A percentile compares a stretch with the other conserved stretches of the same genome.
Conservation (phyloP, 2,888 invertebrate genomes). For the Cataglyphis cursor region DNA sequence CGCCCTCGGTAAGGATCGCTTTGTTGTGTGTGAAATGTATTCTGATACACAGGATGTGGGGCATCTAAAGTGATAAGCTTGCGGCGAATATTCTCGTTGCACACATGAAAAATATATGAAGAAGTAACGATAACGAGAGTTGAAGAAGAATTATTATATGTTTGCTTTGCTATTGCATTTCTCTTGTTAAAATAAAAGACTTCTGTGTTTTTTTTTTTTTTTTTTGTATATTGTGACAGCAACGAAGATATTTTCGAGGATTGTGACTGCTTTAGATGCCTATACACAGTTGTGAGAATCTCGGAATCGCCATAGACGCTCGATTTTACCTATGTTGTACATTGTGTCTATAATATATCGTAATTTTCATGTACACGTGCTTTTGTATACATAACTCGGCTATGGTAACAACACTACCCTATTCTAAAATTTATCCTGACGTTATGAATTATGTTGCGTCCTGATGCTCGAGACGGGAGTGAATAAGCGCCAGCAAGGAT, state of each 20-base stretch:
- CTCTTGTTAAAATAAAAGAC: neutral
- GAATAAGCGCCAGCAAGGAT: constrained; percentile 60
- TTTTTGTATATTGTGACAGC: neutral
- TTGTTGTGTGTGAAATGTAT: constrained; percentile 37
- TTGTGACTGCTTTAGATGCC: neutral
- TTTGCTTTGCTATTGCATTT: neutral
- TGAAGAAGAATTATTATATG: neutral
- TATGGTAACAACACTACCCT: constrained; percentile 24
- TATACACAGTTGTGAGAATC: constrained; percentile 24
- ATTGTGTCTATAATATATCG: constrained; percentile 46
- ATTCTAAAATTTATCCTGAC: constrained; percentile 60
- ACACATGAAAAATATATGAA: neutral
- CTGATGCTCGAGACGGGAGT: constrained; percentile 22
- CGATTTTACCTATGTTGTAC: constrained; percentile 43
- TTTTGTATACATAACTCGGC: constrained; percentile 50
- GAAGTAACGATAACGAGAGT: neutral
- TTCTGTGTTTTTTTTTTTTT: neutral
- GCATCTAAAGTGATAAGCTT: neutral
- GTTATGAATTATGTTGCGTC: constrained; percentile 43
- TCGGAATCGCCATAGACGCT: constrained; percentile 43
- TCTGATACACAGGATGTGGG: constrained; percentile 40
- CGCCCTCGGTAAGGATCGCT: constrained; percentile 87
- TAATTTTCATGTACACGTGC: constrained; percentile 45
- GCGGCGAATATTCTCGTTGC: constrained; percentile 1
- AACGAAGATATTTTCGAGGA: neutral